These are phyloP conservation scores for Geococcyx californianus DNA, from an alignment of 2,113 vertebrate genomes.

Conservation along the genomic window DNA sequence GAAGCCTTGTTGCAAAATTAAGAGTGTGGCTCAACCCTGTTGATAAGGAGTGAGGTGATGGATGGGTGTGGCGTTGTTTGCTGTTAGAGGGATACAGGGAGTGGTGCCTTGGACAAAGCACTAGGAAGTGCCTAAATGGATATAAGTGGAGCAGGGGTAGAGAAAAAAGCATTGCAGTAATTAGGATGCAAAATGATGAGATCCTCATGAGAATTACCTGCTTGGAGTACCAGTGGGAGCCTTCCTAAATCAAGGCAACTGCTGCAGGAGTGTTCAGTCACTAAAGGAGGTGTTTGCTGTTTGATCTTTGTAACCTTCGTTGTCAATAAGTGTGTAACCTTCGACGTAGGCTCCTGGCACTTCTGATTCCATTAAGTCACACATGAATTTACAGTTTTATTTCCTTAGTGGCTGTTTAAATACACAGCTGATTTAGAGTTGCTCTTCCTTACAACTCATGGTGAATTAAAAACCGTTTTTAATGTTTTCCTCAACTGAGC, in stretches of 20 bases:
- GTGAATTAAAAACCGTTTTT: not conserved
- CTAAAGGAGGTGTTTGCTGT: not conserved
- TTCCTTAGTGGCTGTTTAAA: not conserved
- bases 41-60: not conserved
- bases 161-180: not conserved
- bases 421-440: not conserved
- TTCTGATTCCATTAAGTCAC: not conserved
- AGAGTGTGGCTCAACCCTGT: not conserved
- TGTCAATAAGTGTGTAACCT: not conserved
- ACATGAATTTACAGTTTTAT: not conserved
- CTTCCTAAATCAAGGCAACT: not conserved
- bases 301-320: not conserved
- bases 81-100: not conserved
- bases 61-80: not conserved
- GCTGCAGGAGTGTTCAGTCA: not conserved
- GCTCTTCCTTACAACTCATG: not conserved
- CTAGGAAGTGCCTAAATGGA: not conserved
- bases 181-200: not conserved
- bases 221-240: not conserved
- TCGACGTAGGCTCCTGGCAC: not conserved
- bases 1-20: not conserved
- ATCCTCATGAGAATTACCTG: not conserved
- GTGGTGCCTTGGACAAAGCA: not conserved
- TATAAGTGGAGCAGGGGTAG: not conserved
- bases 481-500: not conserved